Evolutionary conservation across 2,797 vertebrate genomes (phyloP), one percentile per base, ranked within the genome.

Genomic region (Nannoperca australis): DNA sequence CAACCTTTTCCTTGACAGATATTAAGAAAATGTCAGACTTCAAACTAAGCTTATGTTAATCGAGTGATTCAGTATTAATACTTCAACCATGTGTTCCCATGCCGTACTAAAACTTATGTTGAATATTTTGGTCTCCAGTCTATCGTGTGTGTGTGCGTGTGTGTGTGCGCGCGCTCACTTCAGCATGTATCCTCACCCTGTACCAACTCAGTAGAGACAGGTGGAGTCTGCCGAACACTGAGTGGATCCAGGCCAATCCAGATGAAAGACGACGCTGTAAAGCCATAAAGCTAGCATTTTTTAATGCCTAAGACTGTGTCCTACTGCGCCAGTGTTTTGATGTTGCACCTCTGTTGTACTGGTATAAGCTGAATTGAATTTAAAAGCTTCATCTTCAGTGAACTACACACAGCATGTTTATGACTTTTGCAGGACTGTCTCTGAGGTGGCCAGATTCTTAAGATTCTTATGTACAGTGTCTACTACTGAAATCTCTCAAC

Each of bases 131-230:
- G 11, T 27, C 11, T 51, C 18, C 8, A 7, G 42, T 44, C 24
- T 32, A 15, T 15, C 8, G 9, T 38, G 36, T 36, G 9, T 9
- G n/a, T 24, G 10, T 18, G 20, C 11, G 15, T 2, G 5, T 59
- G 1, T 56, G 20, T 12, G 45, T 64, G 14, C 38, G 20, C 22
- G 14, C 6, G 18, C 30, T 72, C 50, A 15, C 70, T 69, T 45
- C 66, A 66, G 59, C 51, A 27, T 53, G 74, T 9, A 10, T 71
- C 76, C 81, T 66, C 58, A 7, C 24, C 38, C 76, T 34, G 73
- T 10, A 42, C 15, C 55, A 6, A 5, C 74, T 77, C 71, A 86
- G 84, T 85, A 86, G 87, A 84, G 81, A 86, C 89, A 88, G 85
- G 72, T 85, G 89, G 73, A 68, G 70, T 17, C 50, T 65, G 53